Base-by-base conservation (phyloP, 2,113 vertebrate genomes). In the Equus przewalskii region DNA sequence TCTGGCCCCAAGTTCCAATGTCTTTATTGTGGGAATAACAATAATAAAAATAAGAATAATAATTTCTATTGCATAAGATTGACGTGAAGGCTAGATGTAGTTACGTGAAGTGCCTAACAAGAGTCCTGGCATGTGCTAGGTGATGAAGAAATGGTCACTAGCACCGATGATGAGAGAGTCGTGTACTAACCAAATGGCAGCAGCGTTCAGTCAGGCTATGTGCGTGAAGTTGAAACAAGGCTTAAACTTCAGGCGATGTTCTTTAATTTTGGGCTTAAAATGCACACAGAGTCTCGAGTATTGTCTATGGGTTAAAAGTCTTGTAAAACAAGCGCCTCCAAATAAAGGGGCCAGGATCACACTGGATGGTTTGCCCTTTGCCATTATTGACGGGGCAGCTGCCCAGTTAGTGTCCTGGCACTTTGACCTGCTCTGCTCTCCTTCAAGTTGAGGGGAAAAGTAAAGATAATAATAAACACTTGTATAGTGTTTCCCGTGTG, bases 231-330 rank as follows among this genome's bases (percentile, higher is more conserved):
- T 64, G 9, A 81, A 94, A 93, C 13, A 85, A 54, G 24, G 24
- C 49, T 76, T 87, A 36, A 70, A 28, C 10, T 36, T 70, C n/a
- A 69, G 65, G 5, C n/a, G 22, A 11, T 67, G 33, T 26, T 79
- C 62, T 80, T 79, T 54, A 92, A 30, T 58, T 89, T n/a, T 95
- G 36, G 21, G 14, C 65, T 97, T 90, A n/a, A 85, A 81, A 70
- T 65, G 19, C 5, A 28, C 18, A 3, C 5, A 22, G 3, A 30
- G 33, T 54, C 72, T 19, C 6, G 4, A 41, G 33, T 15, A 72
- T 44, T 51, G 24, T 44, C 22, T 7, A 24, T 76, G 76, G 13
- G 49, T 81, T 88, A 80, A 78, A 93, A 70, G 70, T n/a, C 13
- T 24, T 72, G 1, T n/a, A 54, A 19, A 81, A 81, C 10, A 84